Conservation (phyloP, 2,888 invertebrate genomes). For the Archips crataeganus region DNA sequence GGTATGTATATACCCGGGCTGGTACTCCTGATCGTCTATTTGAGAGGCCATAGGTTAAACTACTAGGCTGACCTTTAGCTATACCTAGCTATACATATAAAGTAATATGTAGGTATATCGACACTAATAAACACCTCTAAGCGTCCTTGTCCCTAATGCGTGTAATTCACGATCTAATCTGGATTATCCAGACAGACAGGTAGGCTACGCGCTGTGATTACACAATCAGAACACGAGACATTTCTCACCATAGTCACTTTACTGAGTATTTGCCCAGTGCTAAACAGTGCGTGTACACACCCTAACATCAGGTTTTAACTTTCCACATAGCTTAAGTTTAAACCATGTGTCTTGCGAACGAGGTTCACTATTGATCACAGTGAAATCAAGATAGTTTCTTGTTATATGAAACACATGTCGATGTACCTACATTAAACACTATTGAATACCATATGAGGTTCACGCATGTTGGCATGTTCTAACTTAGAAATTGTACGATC, state of each 20-base stretch:
- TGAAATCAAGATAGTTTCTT: not conserved
- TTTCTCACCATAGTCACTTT: constrained; percentile 17
- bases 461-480: not conserved
- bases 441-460: constrained; percentile 1
- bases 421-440: not conserved
- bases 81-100: not conserved
- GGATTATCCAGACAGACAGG: constrained; percentile 12
- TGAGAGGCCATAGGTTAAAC: no score
- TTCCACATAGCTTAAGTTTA: not conserved
- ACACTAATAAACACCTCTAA: not conserved
- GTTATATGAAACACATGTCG: not conserved
- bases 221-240: constrained; percentile 25
- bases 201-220: constrained; percentile 11
- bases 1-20: no score
- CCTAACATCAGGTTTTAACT: not conserved
- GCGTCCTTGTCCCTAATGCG: constrained; percentile 8
- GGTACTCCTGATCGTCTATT: no score
- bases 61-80: no score
- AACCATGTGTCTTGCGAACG: not conserved
- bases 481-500: not conserved
- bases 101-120: not conserved
- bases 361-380: not conserved
- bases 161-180: constrained; percentile 16
- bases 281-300: constrained; percentile 12
- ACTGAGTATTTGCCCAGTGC: not conserved